These are phyloP conservation scores for Chrysolina oricalcia DNA, from an alignment of 2,888 invertebrate species.

Conservation along the genomic window DNA sequence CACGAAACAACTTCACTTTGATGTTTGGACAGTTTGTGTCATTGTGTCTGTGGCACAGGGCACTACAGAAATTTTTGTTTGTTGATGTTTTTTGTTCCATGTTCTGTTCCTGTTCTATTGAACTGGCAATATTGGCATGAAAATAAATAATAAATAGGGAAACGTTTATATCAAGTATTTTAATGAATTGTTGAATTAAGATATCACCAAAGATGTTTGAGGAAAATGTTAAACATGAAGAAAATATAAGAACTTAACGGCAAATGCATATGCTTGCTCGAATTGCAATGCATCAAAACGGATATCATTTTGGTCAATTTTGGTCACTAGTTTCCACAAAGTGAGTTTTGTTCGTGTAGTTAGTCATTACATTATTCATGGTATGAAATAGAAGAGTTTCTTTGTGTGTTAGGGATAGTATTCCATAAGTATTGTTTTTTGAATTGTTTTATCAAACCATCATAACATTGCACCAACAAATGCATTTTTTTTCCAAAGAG, in stretches of 20 bases:
- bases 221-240: not conserved
- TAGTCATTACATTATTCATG: not conserved
- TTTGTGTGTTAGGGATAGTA: not conserved
- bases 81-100: not conserved
- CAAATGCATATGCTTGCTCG: conserved; percentile 31
- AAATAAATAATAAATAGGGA: not conserved
- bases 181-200: not conserved
- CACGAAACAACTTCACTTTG: too few species aligned
- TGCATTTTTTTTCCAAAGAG: conserved; percentile 52
- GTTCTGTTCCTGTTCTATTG: not conserved
- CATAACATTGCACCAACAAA: not conserved
- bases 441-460: not conserved
- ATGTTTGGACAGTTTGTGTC: too few species aligned
- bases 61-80: too few species aligned
- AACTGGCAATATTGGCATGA: not conserved
- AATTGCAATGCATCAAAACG: conserved; percentile 59
- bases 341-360: conserved; percentile 46
- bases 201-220: not conserved
- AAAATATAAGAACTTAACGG: not conserved
- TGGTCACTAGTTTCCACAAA: conserved; percentile 57
- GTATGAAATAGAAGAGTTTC: not conserved
- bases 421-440: not conserved
- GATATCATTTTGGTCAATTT: conserved; percentile 55
- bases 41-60: too few species aligned
- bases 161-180: not conserved